A percentile compares a stretch with the other conserved stretches of the same genome.
These are phyloP conservation scores for Augiades crinisus DNA, from an alignment of 2,888 invertebrate species.

Conservation along the genomic window DNA sequence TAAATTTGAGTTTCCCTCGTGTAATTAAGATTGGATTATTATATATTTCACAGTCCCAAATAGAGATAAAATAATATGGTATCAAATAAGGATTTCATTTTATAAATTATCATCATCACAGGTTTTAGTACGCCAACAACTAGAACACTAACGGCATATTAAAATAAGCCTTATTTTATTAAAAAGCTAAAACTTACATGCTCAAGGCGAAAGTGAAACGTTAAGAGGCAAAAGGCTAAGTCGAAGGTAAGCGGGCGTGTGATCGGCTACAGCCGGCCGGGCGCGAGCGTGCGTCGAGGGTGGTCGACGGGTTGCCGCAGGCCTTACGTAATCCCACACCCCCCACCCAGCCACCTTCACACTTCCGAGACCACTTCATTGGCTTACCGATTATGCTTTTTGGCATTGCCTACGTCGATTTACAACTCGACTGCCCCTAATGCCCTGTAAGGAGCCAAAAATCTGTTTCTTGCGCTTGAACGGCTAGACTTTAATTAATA, in stretches of 20 bases:
- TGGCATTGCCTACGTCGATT: slow-evolving; percentile 12
- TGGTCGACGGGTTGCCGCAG: slow-evolving; percentile 48
- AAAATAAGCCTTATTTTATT: no score
- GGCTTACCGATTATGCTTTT: slow-evolving; percentile 25
- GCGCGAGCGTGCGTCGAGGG: slow-evolving; percentile 45
- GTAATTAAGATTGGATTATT: no score
- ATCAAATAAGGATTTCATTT: no score
- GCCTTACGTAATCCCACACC: slow-evolving; percentile 54
- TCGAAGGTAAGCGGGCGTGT: slow-evolving; percentile 51
- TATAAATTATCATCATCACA: no score
- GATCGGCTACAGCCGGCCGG: slow-evolving; percentile 47
- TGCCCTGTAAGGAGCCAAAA: not conserved
- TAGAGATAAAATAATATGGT: no score
- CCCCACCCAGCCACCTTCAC: slow-evolving; percentile 48
- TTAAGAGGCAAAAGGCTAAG: slow-evolving; percentile 26
- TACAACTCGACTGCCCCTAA: slow-evolving; percentile 5
- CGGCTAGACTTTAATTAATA: not conserved
- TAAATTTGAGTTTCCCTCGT: not conserved
- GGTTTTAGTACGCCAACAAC: no score
- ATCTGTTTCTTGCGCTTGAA: not conserved
- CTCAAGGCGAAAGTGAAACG: slow-evolving; percentile 3
- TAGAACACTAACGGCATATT: no score
- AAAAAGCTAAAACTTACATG: no score
- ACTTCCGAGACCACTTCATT: slow-evolving; percentile 49
- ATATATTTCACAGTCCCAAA: no score